Evolutionary conservation across 1,140 invertebrate genomes (phyloP), one percentile per base, ranked within the genome.

Genomic region (Megathymus violae): DNA sequence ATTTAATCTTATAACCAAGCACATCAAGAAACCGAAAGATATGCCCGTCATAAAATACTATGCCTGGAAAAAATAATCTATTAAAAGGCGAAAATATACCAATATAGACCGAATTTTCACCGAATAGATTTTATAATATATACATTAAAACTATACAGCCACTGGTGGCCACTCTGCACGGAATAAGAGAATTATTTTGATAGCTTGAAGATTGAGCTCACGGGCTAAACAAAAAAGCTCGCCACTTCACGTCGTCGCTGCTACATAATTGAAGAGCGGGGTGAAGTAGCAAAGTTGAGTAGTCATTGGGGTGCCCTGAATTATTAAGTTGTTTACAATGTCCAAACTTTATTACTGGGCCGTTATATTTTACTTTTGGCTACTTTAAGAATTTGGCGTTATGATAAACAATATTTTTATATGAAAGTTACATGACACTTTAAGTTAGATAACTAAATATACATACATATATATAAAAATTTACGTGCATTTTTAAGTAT

Each of bases 271-370:
- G 60, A 65, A 64, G 62, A 72, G 65, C 65, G 63, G 64, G 67
- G 59, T 71, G 64, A 72, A 72, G 60, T 65, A 72, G 67, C 69
- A 43, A 63, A 71, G 62, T 68, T 67, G 65, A 65, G 69, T 62
- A 71, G 62, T 65, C 65, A 65, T 71, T 62, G 65, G 63, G 59
- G 46, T 52, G 62, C 48, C 7, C 34, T 72, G 69, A 76, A 76
- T 76, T 69, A 65, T 76, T 75, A 67, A 75, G 64, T 41, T 72
- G 59, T 75, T 70, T 76, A 72, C 70, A 67, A 68, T 65, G 60
- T 76, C 70, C 64, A 69, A 72, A 76, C 59, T 70, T 71, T 69
- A 62, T 59, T 58, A 60, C 65, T 69, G 67, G 48, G 69, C 69
- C 72, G 59, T 22, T 11, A 4, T 36, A 36, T 36, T 36, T 36